These are phyloP conservation scores for Synanthedon vespiformis DNA, from an alignment of 2,888 invertebrate species.

Conservation along the genomic window DNA sequence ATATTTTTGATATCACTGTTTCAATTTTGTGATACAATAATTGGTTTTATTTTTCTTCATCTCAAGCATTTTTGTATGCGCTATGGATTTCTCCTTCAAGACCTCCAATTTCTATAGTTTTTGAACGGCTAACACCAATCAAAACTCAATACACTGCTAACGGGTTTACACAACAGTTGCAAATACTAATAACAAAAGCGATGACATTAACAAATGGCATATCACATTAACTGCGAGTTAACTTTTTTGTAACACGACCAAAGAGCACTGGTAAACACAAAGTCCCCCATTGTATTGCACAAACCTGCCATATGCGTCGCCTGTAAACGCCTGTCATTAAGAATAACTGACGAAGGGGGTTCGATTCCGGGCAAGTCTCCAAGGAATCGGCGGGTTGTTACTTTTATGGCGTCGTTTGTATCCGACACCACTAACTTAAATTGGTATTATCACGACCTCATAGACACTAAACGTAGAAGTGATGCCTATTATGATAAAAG, in stretches of 20 bases:
- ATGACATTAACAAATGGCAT: constrained; percentile 5
- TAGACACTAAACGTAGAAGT: too few relatives aligned
- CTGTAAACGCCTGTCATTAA: constrained; percentile 49
- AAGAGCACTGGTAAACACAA: background rate
- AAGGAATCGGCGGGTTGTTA: constrained; percentile 25
- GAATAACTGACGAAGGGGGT: constrained; percentile 22
- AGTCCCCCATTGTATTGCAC: constrained; percentile 13
- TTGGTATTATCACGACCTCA: background rate
- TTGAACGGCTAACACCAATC: background rate
- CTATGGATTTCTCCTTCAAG: too few relatives aligned
- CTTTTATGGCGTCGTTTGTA: constrained; percentile 51
- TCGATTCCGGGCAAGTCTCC: constrained; percentile 26
- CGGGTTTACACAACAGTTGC: background rate
- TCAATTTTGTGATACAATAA: too few relatives aligned
- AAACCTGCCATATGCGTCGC: constrained; percentile 43
- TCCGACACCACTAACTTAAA: constrained; percentile 46
- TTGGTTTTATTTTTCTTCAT: too few relatives aligned
- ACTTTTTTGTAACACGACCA: constrained; percentile 5
- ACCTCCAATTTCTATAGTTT: too few relatives aligned
- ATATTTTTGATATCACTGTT: too few relatives aligned
- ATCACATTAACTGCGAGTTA: constrained; percentile 18
- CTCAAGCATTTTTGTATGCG: too few relatives aligned
- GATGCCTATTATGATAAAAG: too few relatives aligned
- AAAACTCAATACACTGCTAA: background rate
- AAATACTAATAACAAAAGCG: background rate